These are phyloP conservation scores for Campylomormyrus tamandua DNA, from an alignment of 2,113 vertebrate genomes.

Conservation along the genomic window DNA sequence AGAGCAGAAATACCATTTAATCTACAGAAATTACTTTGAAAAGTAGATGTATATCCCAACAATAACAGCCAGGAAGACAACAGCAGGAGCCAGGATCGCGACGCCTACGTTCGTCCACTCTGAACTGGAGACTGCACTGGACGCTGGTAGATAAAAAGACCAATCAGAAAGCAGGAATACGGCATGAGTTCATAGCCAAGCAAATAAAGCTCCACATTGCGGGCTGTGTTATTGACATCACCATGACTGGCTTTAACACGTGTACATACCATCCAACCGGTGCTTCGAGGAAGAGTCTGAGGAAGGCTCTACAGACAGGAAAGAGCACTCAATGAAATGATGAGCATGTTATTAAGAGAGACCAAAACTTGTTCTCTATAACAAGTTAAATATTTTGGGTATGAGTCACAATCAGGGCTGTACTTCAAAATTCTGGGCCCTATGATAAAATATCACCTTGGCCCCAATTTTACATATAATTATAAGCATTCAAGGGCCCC, in stretches of 20 bases:
- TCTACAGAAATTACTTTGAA: constrained; percentile 65
- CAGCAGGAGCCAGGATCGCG: constrained; percentile 78
- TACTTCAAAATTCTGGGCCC: neutral
- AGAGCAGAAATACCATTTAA: neutral
- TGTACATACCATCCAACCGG: constrained; percentile 76
- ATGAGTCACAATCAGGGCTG: neutral
- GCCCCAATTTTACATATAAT: neutral
- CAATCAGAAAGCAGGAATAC: neutral
- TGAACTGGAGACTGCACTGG: constrained; percentile 64
- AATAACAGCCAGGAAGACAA: constrained; percentile 70
- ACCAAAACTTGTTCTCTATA: neutral
- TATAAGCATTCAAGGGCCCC: neutral
- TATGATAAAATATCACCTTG: neutral
- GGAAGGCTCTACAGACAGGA: constrained; percentile 63
- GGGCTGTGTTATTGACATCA: neutral
- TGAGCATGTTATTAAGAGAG: neutral
- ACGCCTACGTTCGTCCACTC: constrained; percentile 76
- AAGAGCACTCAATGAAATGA: constrained; percentile 25
- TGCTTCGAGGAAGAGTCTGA: constrained; percentile 72
- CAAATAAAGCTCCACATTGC: neutral
- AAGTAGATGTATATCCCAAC: constrained; percentile 82
- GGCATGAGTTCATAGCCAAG: neutral
- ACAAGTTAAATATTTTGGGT: neutral
- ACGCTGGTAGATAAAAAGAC: constrained; percentile 43
- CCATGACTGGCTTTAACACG: neutral